Conservation (phyloP, 2,888 invertebrate genomes). For the Andrena dorsata region DNA sequence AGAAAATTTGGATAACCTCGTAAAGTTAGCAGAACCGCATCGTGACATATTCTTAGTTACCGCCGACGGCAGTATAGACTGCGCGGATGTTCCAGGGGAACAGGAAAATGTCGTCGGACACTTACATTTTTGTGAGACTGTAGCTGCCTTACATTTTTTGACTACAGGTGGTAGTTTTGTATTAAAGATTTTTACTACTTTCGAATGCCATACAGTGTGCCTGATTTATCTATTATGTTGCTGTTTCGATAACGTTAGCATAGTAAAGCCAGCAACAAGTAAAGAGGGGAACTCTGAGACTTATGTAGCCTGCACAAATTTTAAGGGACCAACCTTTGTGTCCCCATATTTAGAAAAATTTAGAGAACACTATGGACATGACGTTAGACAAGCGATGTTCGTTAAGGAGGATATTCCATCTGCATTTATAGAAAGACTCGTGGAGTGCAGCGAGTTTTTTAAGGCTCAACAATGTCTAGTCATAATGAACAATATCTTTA, state of each 20-base stretch:
- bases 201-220: conserved; percentile 92
- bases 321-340: conserved; percentile 85
- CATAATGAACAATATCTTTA: conserved; percentile 89
- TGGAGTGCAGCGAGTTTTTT: conserved; percentile 89
- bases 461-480: conserved; percentile 89
- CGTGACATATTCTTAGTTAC: conserved; percentile 90
- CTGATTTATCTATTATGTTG: conserved; percentile 92
- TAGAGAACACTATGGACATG: conserved; percentile 85
- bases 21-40: conserved; percentile 85
- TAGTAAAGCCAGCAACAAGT: conserved; percentile 96
- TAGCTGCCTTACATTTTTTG: conserved; percentile 91
- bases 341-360: conserved; percentile 85
- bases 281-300: conserved; percentile 98
- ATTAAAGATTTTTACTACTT: conserved; percentile 96
- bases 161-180: conserved; percentile 91
- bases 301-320: conserved; percentile 92
- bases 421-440: conserved; percentile 88
- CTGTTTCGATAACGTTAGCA: conserved; percentile 90
- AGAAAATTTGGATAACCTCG: conserved; percentile 89
- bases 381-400: conserved; percentile 87
- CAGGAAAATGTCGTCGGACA: conserved; percentile 93
- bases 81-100: conserved; percentile 92
- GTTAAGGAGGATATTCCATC: conserved; percentile 87
- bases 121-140: conserved; percentile 93
- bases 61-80: conserved; percentile 97